Evolutionary conservation across 2,797 vertebrate genomes (phyloP).

Genomic region (Kryptolebias ocellatus): DNA sequence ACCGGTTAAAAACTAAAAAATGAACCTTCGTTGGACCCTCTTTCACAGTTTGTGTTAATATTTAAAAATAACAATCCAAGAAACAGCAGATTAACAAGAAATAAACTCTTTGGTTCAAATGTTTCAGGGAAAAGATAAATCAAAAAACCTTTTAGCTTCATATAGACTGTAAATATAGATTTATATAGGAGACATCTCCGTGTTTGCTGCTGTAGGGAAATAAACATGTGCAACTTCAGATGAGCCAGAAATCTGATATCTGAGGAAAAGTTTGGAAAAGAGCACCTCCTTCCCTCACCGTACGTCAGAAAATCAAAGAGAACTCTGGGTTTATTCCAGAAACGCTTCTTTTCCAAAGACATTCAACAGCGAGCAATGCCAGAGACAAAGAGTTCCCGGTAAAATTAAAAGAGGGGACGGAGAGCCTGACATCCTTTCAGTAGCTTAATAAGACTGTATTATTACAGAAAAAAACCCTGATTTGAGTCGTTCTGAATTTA

Average conservation of each 20-base stretch:
- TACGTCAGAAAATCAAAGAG: conserved; percentile 67
- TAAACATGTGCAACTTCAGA: conserved; percentile 76
- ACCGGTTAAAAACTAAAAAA: conserved; percentile 9
- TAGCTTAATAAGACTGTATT: background rate
- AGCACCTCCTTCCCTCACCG: conserved; percentile 51
- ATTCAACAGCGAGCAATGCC: conserved; percentile 88
- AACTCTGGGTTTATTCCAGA: conserved; percentile 10
- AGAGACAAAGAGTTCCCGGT: conserved; percentile 83
- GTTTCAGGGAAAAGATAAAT: conserved; percentile 24
- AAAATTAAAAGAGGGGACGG: background rate
- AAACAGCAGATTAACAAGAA: conserved; percentile 53
- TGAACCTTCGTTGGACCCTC: conserved; percentile 15
- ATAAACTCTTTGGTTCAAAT: conserved; percentile 83
- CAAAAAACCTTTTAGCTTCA: conserved; percentile 22
- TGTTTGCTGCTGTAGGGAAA: conserved; percentile 35
- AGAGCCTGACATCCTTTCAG: background rate
- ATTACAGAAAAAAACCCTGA: conserved; percentile 65
- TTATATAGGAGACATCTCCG: conserved; percentile 42
- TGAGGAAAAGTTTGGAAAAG: conserved; percentile 53
- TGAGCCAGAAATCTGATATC: conserved; percentile 48
- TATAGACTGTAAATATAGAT: conserved; percentile 29
- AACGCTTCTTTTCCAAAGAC: conserved; percentile 69
- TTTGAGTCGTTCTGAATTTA: conserved; percentile 17
- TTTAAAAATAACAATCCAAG: conserved; percentile 43
- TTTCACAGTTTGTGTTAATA: conserved; percentile 9